Evolutionary conservation across 2,113 vertebrate genomes (phyloP), one percentile per base, ranked within the genome.

Genomic region (Oncorhynchus kisutch): DNA sequence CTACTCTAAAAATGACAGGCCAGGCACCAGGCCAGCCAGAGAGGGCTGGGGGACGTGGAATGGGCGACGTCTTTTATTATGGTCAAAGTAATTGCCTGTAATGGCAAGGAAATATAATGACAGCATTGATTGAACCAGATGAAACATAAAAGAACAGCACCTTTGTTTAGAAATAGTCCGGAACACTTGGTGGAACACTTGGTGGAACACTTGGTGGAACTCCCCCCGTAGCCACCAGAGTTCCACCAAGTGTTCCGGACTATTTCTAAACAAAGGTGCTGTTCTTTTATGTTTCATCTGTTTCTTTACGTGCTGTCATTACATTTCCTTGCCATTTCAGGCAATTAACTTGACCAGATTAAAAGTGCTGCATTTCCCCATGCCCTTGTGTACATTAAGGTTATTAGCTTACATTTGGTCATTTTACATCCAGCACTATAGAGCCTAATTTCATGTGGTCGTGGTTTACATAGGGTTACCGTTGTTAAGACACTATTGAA

Each of bases 1-100:
- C 93, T 92, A 94, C 93, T 94, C 93, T 89, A 8, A 29, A 95
- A 95, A 95, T 95, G 94, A 94, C 93, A 93, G 94, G 94, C 92
- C 94, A 94, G 93, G 94, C 92, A 48, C 29, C n/a, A 9, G 59
- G 20, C 5, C 18, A 62, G n/a, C 1, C 14, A 13, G 94, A 94
- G 48, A 45, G 64, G 71, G 65, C 31, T 65, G 20, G 31, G n/a
- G 22, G 66, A 49, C 20, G 12, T 11, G 25, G 29, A 48, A 73
- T 49, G 31, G 67, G 5, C 0, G 31, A 31, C 3, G 16, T 25
- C 4, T 29, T 14, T 66, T 66, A 5, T 66, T 66, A 20, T 66
- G 64, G 27, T 66, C n/a, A 27, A 29, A 27, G 64, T 66, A 29
- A 66, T 66, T 25, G 13, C 64, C 25, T 66, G 64, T 66, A 66